Evolutionary conservation across 2,888 invertebrate genomes (phyloP).

Genomic region (Drosophila pseudotalamancana): DNA sequence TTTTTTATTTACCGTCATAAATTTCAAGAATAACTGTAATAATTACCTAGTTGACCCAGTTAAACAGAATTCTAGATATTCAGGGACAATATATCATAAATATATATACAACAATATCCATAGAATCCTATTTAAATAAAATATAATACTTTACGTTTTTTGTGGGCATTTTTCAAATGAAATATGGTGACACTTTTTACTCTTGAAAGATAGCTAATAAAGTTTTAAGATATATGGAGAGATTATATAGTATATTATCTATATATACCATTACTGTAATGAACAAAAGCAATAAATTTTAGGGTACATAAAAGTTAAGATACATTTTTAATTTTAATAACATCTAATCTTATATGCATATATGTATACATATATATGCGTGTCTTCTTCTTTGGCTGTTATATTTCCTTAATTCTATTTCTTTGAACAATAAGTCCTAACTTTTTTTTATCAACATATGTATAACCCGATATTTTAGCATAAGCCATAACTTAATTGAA

Average conservation of each 20-base stretch:
- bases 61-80: background rate
- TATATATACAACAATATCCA: too few relatives aligned
- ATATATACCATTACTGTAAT: too few relatives aligned
- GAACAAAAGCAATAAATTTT: too few relatives aligned
- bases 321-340: too few relatives aligned
- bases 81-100: background rate
- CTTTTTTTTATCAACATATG: background rate
- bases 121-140: background rate
- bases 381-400: background rate
- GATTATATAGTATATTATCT: too few relatives aligned
- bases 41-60: slow-evolving; percentile 19
- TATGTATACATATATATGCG: background rate
- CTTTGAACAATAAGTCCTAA: too few relatives aligned
- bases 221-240: too few relatives aligned
- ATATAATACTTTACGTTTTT: background rate
- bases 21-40: background rate
- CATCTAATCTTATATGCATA: background rate
- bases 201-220: too few relatives aligned
- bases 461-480: too few relatives aligned
- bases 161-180: background rate
- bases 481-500: background rate
- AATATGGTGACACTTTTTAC: background rate
- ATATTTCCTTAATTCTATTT: too few relatives aligned
- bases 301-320: too few relatives aligned
- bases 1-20: background rate